A percentile compares a stretch with the other conserved stretches of the same genome.
These are phyloP conservation scores for Apodemus agrarius DNA, from an alignment of 2,797 vertebrate genomes.

Conservation along the genomic window DNA sequence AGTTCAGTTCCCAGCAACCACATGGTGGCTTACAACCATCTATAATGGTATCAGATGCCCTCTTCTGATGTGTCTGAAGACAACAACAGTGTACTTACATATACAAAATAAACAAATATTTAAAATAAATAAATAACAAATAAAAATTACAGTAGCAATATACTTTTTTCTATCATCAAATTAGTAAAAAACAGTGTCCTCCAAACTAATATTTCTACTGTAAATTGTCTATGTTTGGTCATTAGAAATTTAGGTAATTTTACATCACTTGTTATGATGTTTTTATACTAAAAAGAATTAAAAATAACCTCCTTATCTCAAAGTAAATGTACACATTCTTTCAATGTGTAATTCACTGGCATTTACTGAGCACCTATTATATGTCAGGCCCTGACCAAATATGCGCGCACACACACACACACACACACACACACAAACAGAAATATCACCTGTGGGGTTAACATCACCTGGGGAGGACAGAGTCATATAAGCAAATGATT, in stretches of 20 bases:
- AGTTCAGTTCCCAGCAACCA: too few relatives aligned
- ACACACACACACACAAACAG: not conserved
- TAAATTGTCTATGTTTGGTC: not conserved
- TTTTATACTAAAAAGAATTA: not conserved
- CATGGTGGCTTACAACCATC: too few relatives aligned
- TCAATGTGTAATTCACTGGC: not conserved
- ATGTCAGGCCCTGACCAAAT: not conserved
- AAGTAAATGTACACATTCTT: constrained; percentile 1
- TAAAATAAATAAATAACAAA: too few relatives aligned
- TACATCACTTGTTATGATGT: not conserved
- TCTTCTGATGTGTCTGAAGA: too few relatives aligned
- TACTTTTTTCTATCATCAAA: not conserved
- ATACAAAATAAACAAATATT: too few relatives aligned
- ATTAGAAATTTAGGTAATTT: constrained; percentile 14
- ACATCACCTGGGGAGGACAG: not conserved
- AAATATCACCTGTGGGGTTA: not conserved
- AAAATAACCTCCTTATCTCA: constrained; percentile 32
- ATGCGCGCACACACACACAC: too few relatives aligned
- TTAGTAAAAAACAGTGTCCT: not conserved
- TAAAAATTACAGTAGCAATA: not conserved
- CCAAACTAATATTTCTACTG: not conserved
- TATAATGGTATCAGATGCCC: too few relatives aligned
- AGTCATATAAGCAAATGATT: not conserved
- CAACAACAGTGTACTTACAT: too few relatives aligned
- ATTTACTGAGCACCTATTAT: not conserved